Evolutionary conservation across 2,888 invertebrate genomes (phyloP), one percentile per base, ranked within the genome.

Genomic region (Yponomeuta cagnagella): DNA sequence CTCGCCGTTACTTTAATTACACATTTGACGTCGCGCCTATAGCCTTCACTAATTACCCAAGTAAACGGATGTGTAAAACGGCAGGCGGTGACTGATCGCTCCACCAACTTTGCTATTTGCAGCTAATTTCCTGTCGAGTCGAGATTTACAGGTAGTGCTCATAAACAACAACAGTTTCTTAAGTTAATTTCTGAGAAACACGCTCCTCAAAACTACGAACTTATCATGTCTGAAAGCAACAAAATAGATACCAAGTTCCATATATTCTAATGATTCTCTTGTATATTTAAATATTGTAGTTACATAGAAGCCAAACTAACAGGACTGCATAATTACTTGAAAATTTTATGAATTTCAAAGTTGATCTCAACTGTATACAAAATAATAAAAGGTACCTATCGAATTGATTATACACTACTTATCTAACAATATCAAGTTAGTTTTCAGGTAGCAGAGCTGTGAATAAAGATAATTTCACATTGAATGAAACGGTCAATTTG

Each of bases 1-100:
- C 75, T 79, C 80, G 79, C 89, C 87, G 89, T 90, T 90, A 90
- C 78, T 87, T 88, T 89, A 89, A 90, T 90, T 89, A 84, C 86
- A 79, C 83, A 82, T 88, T 87, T 85, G 86, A 87, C 88, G 85
- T 82, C 79, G 79, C 80, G 78, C 81, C 81, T 80, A 80, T 77
- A 78, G 80, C 78, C 80, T 87, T 82, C 77, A 84, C 82, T 85
- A 87, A 89, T 88, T 88, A 82, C 83, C 83, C 84, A 84, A 82
- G 87, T 84, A 87, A 88, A 85, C 85, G 85, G 85, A 89, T 88
- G 85, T 87, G 85, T 85, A 83, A 86, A 87, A 87, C 81, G 80
- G 80, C 85, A 85, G 81, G 85, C 84, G 83, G 83, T 85, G 83
- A 83, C 83, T 83, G 82, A 85, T 86, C 78, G 79, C 78, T 78